Evolutionary conservation across 2,113 vertebrate genomes (phyloP), one percentile per base, ranked within the genome.

Genomic region (Trachemys scripta): DNA sequence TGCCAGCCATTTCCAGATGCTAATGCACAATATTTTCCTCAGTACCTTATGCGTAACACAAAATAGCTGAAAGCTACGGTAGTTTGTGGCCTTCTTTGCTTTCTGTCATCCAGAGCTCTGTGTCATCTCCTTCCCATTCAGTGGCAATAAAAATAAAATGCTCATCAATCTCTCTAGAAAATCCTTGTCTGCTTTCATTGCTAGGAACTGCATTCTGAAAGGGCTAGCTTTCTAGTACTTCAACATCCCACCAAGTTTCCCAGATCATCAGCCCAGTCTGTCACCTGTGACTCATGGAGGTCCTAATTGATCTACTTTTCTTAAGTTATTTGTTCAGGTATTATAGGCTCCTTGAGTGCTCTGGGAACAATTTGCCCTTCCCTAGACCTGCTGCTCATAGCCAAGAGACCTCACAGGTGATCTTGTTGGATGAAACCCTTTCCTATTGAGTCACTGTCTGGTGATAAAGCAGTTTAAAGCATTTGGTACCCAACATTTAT

Each of bases 191-290:
- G 6, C 29, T 65, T 65, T 35, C 59, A 8, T 65, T 65, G 59
- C n/a, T 8, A 90, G 51, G 4, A 95, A 96, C 93, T 27, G 56
- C 54, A 50, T 89, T 83, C 56, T 82, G 59, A 89, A 88, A 93
- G 82, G 31, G 29, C 3, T 27, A 84, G n/a, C 29, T 59, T 25
- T 85, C 85, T 69, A 87, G 49, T 38, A 80, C 72, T 19, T 12
- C 1, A 7, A 91, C 75, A 45, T 17, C 59, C 49, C 57, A 59
- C 0, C 0, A 65, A 47, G 1, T 10, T 51, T 76, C 49, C 10
- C n/a, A 78, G 31, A 83, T 84, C 42, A 59, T 0, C 25, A 12
- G 90, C 76, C n/a, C 65, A 93, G 17, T 19, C 72, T 51, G 0
- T 90, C 93, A 92, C 80, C 84, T 83, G 53, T 84, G 88, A 10